These are phyloP conservation scores for Thalpophila matura DNA, from an alignment of 2,888 invertebrate species.

Conservation along the genomic window DNA sequence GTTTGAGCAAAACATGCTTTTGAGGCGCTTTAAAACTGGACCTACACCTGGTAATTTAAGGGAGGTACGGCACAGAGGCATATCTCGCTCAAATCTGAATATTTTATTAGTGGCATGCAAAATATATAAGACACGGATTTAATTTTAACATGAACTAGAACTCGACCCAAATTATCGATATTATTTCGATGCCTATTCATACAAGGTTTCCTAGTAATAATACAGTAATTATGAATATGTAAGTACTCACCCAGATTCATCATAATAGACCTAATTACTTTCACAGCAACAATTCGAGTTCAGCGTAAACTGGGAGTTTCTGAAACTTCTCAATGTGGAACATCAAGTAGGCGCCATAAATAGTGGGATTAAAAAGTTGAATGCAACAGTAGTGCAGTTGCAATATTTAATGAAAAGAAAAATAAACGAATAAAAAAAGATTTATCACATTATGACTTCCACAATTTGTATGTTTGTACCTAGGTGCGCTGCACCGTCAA, in stretches of 20 bases:
- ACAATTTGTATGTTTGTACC: too few species aligned
- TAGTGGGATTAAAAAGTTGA: constrained; percentile 4
- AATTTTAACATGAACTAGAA: too few species aligned
- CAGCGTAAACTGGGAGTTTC: constrained; percentile 5
- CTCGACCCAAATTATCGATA: not conserved
- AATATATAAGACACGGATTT: too few species aligned
- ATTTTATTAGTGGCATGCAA: too few species aligned
- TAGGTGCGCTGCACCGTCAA: too few species aligned
- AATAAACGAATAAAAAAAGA: too few species aligned
- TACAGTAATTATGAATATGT: too few species aligned
- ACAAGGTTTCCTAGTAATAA: not conserved
- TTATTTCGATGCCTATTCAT: not conserved
- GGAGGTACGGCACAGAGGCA: too few species aligned
- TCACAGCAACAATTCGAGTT: constrained; percentile 17
- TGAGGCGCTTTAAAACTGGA: not conserved
- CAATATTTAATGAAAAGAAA: not conserved
- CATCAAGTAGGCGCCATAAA: constrained; percentile 11
- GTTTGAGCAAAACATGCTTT: constrained; percentile 7
- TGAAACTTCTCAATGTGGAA: constrained; percentile 14
- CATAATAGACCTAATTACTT: not conserved
- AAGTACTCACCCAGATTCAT: not conserved
- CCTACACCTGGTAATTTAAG: too few species aligned
- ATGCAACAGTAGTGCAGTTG: not conserved
- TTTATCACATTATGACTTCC: too few species aligned
- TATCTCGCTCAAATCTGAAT: too few species aligned